A percentile compares a stretch with the other conserved stretches of the same genome.
phyloP scores from a whole-genome alignment of 2,888 invertebrate species.

The Rhabditoides inermis region DNA sequence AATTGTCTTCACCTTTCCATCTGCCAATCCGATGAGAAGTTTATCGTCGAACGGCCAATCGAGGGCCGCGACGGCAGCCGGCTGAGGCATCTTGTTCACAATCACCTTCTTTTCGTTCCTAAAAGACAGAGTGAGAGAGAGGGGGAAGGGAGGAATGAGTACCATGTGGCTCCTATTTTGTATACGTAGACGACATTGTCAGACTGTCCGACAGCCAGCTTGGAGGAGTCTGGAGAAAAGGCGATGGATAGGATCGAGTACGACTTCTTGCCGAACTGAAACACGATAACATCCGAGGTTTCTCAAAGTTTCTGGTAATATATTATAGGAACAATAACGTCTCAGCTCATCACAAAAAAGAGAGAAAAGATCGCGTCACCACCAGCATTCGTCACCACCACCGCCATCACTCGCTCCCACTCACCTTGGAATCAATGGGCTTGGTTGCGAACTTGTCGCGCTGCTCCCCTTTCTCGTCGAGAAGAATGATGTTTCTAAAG shows the following conservation, averaged over 20 bases:
- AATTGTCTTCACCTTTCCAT: conserved; percentile 64
- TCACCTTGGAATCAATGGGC: conserved; percentile 76
- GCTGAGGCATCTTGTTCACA: conserved; percentile 82
- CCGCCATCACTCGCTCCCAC: too few species aligned
- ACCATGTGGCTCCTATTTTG: conserved; percentile 89
- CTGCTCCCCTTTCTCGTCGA: conserved; percentile 67
- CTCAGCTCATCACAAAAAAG: too few species aligned
- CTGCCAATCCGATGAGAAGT: conserved; percentile 76
- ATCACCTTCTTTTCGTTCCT: conserved; percentile 92
- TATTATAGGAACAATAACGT: too few species aligned
- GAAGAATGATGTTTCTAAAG: neutral
- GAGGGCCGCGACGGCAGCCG: conserved; percentile 72
- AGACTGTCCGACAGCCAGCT: conserved; percentile 88
- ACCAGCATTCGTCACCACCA: too few species aligned
- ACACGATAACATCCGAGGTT: too few species aligned
- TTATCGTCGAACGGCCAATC: conserved; percentile 73
- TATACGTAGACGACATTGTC: conserved; percentile 96
- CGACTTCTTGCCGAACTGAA: conserved; percentile 30
- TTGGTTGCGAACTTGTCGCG: conserved; percentile 91
- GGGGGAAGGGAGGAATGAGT: too few species aligned
- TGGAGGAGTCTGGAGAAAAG: conserved; percentile 90
- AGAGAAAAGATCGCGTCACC: neutral
- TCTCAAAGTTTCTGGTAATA: too few species aligned
- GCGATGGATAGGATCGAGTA: conserved; percentile 81
- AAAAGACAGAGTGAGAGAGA: too few species aligned